Evolutionary conservation across 2,113 vertebrate species (phyloP).

Genomic region (Sakesphorus luctuosus): DNA sequence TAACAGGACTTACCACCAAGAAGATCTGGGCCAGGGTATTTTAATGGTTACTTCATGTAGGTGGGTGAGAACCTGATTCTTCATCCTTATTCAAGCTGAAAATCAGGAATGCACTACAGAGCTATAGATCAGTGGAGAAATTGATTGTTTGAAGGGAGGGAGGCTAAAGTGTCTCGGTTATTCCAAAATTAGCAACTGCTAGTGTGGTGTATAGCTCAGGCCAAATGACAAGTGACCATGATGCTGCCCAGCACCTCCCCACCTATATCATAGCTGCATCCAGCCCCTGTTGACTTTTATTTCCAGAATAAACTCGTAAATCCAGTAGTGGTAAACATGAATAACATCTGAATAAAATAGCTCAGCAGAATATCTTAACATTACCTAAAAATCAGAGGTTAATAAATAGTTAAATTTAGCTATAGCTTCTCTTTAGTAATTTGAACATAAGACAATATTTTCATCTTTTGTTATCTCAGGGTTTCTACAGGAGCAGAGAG

Average conservation of each 20-base stretch:
- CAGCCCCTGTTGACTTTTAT: background rate
- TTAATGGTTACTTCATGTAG: background rate
- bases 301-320: background rate
- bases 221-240: background rate
- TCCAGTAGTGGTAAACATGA: background rate
- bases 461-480: background rate
- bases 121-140: background rate
- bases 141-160: background rate
- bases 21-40: background rate
- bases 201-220: background rate
- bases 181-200: constrained; percentile 17
- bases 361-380: background rate
- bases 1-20: background rate
- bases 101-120: background rate
- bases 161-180: background rate
- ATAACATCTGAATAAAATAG: background rate
- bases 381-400: background rate
- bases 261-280: background rate
- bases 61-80: background rate
- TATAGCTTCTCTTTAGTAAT: constrained; percentile 9
- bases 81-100: background rate
- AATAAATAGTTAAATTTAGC: constrained; percentile 33
- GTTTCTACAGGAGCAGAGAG: background rate
- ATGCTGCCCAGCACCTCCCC: background rate
- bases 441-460: constrained; percentile 18